phyloP scores from a whole-genome alignment of 2,888 invertebrate species.

The Phyllotreta cruciferae region DNA sequence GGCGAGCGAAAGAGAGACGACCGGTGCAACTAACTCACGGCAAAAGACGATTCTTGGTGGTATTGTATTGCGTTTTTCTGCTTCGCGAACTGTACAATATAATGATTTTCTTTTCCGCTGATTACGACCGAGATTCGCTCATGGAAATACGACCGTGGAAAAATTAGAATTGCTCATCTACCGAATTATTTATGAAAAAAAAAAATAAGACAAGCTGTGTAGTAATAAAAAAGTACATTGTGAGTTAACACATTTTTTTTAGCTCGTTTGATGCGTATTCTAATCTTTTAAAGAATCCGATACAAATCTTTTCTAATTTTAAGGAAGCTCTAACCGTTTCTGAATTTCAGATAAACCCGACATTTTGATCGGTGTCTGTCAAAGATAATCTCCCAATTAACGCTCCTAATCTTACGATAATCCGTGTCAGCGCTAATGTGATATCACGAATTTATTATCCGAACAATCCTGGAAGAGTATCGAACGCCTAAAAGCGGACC shows the following conservation, averaged over 20 bases:
- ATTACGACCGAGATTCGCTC: slow-evolving; percentile 15
- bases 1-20: not conserved
- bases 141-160: too few species aligned
- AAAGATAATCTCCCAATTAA: slow-evolving; percentile 7
- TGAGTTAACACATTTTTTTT: too few species aligned
- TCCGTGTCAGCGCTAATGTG: slow-evolving; percentile 5
- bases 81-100: slow-evolving; percentile 17
- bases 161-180: too few species aligned
- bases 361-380: slow-evolving; percentile 4
- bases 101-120: slow-evolving; percentile 27
- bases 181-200: too few species aligned
- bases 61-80: slow-evolving; percentile 24
- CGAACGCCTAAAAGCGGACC: not conserved
- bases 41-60: slow-evolving; percentile 20
- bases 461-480: slow-evolving; percentile 1
- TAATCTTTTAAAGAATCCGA: too few species aligned
- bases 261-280: too few species aligned
- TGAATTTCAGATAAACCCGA: not conserved
- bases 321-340: slow-evolving; percentile 3
- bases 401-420: slow-evolving; percentile 4
- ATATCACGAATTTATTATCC: slow-evolving; percentile 9
- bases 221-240: too few species aligned
- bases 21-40: slow-evolving; percentile 12
- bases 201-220: too few species aligned
- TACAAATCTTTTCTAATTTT: not conserved